Conservation (phyloP, 2,888 invertebrate species). For the Herminia tarsipennalis region DNA sequence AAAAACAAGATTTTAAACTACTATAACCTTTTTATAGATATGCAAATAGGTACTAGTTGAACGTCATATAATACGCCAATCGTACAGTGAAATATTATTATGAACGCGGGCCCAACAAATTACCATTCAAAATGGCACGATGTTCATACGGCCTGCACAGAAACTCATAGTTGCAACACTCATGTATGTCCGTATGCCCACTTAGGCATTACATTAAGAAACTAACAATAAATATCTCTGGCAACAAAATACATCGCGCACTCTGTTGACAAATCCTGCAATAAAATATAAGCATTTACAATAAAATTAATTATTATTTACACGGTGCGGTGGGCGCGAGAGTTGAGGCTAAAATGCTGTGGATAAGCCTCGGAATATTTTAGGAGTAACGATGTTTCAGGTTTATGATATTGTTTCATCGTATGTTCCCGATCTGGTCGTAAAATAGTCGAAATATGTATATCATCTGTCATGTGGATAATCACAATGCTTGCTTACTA, state of each 20-base stretch:
- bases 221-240: conserved; percentile 81
- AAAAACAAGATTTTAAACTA: conserved; percentile 20
- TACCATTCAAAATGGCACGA: conserved; percentile 56
- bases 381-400: conserved; percentile 12
- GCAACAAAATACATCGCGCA: conserved; percentile 82
- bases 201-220: conserved; percentile 76
- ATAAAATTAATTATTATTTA: conserved; percentile 86
- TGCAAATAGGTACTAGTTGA: conserved; percentile 31
- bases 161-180: conserved; percentile 49
- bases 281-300: conserved; percentile 86
- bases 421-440: conserved; percentile 4
- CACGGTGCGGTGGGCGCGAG: conserved; percentile 79
- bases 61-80: conserved; percentile 44
- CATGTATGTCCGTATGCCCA: conserved; percentile 58
- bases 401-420: conserved; percentile 18
- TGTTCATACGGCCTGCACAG: conserved; percentile 39
- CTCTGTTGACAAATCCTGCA: conserved; percentile 85
- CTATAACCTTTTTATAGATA: conserved; percentile 32
- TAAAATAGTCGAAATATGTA: conserved; percentile 27
- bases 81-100: conserved; percentile 48
- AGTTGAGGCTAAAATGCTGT: conserved; percentile 45
- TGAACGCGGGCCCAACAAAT: conserved; percentile 51
- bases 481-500: conserved; percentile 2
- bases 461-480: conserved; percentile 16
- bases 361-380: conserved; percentile 52